Percentiles rank a stretch among this genome's conserved stretches.
These are phyloP conservation scores for Mastacembelus armatus DNA, from an alignment of 2,797 vertebrate genomes.

Conservation along the genomic window DNA sequence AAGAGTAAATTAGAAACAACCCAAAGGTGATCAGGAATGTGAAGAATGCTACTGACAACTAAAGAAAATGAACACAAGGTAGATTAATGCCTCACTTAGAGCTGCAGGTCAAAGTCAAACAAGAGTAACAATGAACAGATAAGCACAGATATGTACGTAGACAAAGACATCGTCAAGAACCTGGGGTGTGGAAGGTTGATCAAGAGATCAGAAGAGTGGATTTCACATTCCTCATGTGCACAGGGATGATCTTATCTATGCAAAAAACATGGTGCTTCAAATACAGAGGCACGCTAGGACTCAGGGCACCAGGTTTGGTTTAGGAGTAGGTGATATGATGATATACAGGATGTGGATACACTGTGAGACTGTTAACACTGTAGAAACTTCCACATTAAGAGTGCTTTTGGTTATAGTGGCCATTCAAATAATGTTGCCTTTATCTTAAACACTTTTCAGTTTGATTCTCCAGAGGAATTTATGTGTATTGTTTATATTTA, in stretches of 20 bases:
- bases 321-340: background rate
- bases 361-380: background rate
- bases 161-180: background rate
- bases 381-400: background rate
- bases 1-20: background rate
- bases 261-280: slow-evolving; percentile 18
- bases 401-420: background rate
- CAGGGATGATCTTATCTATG: slow-evolving; percentile 33
- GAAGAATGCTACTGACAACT: background rate
- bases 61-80: background rate
- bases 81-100: background rate
- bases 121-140: background rate
- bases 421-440: too few species aligned
- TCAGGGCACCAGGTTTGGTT: background rate
- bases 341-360: background rate
- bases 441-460: too few species aligned
- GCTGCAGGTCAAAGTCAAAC: background rate
- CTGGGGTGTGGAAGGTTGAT: slow-evolving; percentile 11
- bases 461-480: background rate
- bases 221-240: slow-evolving; percentile 58
- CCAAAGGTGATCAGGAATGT: slow-evolving; percentile 11
- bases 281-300: slow-evolving; percentile 7
- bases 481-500: background rate
- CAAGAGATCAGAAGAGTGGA: slow-evolving; percentile 43
- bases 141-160: background rate